Conservation (phyloP, 2,113 vertebrate genomes). For the Archocentrus centrarchus region DNA sequence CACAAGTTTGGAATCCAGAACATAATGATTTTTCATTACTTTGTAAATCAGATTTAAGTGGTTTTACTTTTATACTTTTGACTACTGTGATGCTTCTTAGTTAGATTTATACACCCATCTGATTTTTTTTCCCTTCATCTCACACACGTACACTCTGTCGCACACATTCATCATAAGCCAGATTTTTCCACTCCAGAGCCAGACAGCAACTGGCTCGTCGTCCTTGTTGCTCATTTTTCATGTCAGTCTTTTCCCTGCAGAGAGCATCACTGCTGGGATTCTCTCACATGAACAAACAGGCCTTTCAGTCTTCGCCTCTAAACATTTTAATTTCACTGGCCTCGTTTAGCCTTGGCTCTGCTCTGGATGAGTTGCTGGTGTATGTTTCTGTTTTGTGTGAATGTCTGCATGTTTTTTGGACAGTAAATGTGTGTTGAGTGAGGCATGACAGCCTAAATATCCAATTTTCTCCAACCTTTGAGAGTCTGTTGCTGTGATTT, state of each 20-base stretch:
- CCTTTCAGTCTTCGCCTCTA: slow-evolving; percentile 60
- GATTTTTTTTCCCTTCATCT: background rate
- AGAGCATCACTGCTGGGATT: slow-evolving; percentile 63
- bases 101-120: slow-evolving; percentile 18
- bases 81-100: slow-evolving; percentile 9
- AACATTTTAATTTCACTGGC: slow-evolving; percentile 69
- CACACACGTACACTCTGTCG: background rate
- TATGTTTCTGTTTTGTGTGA: slow-evolving; percentile 43
- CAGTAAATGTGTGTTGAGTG: slow-evolving; percentile 52
- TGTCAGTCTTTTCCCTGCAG: slow-evolving; percentile 63
- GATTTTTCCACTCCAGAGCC: slow-evolving; percentile 62
- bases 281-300: slow-evolving; percentile 66
- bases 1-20: background rate
- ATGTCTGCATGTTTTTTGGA: slow-evolving; percentile 30
- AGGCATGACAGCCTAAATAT: slow-evolving; percentile 50
- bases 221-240: slow-evolving; percentile 62
- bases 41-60: background rate
- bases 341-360: slow-evolving; percentile 49
- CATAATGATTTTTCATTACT: slow-evolving; percentile 6
- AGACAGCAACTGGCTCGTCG: slow-evolving; percentile 53
- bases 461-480: slow-evolving; percentile 46
- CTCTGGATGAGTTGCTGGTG: slow-evolving; percentile 40
- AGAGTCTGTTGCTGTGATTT: slow-evolving; percentile 17
- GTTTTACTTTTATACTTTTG: background rate
- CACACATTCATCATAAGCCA: slow-evolving; percentile 44